phyloP scores from a whole-genome alignment of 2,113 vertebrate species.

The Callithrix jacchus region DNA sequence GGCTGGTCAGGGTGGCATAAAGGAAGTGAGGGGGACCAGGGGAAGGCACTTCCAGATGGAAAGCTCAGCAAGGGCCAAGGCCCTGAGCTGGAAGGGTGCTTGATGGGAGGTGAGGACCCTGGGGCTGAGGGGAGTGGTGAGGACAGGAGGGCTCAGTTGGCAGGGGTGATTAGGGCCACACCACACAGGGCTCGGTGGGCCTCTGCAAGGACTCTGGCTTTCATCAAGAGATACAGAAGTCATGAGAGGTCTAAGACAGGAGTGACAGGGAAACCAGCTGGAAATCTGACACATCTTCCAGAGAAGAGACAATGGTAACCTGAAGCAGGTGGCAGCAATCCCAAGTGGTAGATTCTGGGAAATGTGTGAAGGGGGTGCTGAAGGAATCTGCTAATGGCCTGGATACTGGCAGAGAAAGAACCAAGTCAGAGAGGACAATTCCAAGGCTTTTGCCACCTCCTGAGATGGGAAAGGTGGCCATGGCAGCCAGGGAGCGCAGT shows the following conservation, averaged over 20 bases:
- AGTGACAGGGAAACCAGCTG: neutral
- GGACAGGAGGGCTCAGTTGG: accelerated
- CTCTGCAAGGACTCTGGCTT: neutral
- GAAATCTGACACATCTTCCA: neutral
- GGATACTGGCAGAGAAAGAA: neutral
- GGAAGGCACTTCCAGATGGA: neutral
- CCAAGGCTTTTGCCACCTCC: neutral
- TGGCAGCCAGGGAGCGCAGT: neutral
- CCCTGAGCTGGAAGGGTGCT: neutral
- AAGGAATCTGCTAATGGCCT: neutral
- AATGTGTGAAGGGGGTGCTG: neutral
- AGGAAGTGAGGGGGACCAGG: neutral
- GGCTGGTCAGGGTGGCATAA: neutral
- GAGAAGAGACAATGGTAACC: neutral
- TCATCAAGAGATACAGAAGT: neutral
- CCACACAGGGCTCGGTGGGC: neutral
- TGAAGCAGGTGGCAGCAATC: neutral
- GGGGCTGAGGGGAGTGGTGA: too few species aligned
- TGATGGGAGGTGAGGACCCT: neutral
- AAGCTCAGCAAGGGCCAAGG: neutral
- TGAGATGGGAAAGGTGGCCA: neutral
- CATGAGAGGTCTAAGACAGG: neutral
- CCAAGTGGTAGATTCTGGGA: neutral
- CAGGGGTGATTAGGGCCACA: neutral
- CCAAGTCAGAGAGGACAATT: neutral